Conservation (phyloP, 92 coral and sea anemone species). For the Porites rus region DNA sequence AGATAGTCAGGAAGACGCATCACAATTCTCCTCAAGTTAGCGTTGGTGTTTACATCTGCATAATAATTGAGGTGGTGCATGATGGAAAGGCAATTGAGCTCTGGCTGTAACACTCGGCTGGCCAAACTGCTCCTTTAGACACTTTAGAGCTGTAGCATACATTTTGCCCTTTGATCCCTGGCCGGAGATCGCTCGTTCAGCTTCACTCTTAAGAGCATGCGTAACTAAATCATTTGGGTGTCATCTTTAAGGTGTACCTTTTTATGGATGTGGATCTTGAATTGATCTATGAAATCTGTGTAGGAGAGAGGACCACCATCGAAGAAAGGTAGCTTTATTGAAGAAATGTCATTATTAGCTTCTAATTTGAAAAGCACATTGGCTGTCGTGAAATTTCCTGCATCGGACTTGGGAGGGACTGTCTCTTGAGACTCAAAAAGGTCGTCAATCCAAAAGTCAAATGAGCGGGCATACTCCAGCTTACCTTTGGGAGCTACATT, state of each 20-base stretch:
- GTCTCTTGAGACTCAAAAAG: constrained; percentile 17
- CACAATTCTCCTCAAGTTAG: constrained; percentile 17
- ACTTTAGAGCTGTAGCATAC: too few relatives aligned
- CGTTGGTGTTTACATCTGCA: constrained; percentile 31
- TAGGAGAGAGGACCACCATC: neutral
- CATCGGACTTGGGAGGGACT: neutral
- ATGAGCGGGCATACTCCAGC: constrained; percentile 8
- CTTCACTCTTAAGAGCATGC: constrained; percentile 7
- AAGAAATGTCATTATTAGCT: neutral
- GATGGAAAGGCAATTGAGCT: neutral
- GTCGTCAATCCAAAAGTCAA: neutral
- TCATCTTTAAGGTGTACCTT: too few relatives aligned
- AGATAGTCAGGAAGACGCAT: constrained; percentile 23
- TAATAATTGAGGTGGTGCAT: constrained; percentile 5
- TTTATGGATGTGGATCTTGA: neutral
- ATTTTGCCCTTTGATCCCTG: neutral
- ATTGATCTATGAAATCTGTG: too few relatives aligned
- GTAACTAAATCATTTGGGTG: too few relatives aligned
- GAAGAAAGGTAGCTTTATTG: constrained; percentile 1
- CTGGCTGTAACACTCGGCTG: constrained; percentile 41
- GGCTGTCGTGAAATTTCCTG: neutral
- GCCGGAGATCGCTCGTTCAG: constrained; percentile 35
- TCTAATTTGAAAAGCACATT: constrained; percentile 3
- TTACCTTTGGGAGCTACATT: constrained; percentile 1
- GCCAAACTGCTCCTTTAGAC: constrained; percentile 59